These are phyloP conservation scores for Oophaga pumilio DNA, from an alignment of 2,113 vertebrate genomes.

Conservation along the genomic window DNA sequence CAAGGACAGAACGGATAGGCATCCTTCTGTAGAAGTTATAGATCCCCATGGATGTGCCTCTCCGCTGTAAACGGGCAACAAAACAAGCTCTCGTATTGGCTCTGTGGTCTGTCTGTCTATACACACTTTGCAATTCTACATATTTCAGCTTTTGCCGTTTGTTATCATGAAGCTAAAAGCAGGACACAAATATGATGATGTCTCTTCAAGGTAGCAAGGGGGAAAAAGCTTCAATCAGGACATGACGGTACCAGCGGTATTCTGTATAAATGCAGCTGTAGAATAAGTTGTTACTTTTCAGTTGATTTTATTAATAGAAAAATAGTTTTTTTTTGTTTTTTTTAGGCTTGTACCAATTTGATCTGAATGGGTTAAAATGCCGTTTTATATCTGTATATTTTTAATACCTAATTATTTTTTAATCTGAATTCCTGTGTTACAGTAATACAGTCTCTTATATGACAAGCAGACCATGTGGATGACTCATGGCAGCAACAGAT, in stretches of 20 bases:
- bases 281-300: not conserved
- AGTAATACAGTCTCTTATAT: conserved; percentile 13
- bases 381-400: conserved; percentile 39
- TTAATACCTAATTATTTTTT: conserved; percentile 14
- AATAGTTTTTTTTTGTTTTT: not conserved
- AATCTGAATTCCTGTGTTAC: not conserved
- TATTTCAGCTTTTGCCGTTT: not conserved
- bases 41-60: not conserved
- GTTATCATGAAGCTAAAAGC: not conserved
- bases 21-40: not conserved
- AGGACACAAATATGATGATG: not conserved
- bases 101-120: not conserved
- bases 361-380: not conserved
- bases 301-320: not conserved
- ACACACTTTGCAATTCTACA: not conserved
- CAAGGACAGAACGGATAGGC: not conserved
- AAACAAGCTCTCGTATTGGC: not conserved
- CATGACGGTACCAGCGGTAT: not conserved
- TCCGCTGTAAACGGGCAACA: not conserved
- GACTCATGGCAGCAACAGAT: not conserved
- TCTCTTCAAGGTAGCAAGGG: not conserved
- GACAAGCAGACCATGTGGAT: conserved; percentile 22
- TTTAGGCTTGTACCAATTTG: not conserved
- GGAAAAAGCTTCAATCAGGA: not conserved
- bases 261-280: not conserved